Evolutionary conservation across 2,888 invertebrate genomes (phyloP).

Genomic region (Ditula angustiorana): DNA sequence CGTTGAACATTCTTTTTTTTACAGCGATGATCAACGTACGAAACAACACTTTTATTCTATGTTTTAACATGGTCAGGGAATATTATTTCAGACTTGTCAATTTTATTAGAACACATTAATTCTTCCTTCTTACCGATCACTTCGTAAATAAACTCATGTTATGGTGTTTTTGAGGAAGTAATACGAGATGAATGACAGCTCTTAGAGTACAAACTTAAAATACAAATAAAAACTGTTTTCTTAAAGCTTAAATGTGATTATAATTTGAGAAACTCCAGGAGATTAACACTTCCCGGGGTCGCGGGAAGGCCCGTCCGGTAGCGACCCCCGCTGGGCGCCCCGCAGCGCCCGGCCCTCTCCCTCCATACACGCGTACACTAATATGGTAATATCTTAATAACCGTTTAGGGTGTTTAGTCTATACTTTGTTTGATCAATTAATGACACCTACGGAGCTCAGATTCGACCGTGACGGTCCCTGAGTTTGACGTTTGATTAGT

Average conservation of each 20-base stretch:
- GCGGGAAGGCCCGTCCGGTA: conserved; percentile 60
- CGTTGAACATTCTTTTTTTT: no score
- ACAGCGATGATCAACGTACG: no score
- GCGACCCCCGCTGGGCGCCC: conserved; percentile 78
- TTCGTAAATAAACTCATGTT: no score
- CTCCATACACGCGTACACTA: conserved; percentile 52
- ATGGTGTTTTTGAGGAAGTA: no score
- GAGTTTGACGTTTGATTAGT: neutral
- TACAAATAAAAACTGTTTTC: neutral
- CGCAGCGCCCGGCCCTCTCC: conserved; percentile 64
- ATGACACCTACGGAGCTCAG: conserved; percentile 41
- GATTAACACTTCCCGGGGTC: conserved; percentile 37
- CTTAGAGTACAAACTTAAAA: no score
- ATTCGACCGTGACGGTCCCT: neutral
- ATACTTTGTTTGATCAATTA: conserved; percentile 73
- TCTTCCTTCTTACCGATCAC: no score
- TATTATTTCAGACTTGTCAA: no score
- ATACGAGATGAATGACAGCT: no score
- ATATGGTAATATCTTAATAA: conserved; percentile 84
- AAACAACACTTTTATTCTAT: no score
- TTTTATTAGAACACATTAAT: no score
- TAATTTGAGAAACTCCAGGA: conserved; percentile 38
- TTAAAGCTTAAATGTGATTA: conserved; percentile 23
- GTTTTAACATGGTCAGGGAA: no score
- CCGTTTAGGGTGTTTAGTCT: conserved; percentile 73